Conservation (phyloP, 1,140 invertebrate genomes). For the Scaptomyza graminum region DNA sequence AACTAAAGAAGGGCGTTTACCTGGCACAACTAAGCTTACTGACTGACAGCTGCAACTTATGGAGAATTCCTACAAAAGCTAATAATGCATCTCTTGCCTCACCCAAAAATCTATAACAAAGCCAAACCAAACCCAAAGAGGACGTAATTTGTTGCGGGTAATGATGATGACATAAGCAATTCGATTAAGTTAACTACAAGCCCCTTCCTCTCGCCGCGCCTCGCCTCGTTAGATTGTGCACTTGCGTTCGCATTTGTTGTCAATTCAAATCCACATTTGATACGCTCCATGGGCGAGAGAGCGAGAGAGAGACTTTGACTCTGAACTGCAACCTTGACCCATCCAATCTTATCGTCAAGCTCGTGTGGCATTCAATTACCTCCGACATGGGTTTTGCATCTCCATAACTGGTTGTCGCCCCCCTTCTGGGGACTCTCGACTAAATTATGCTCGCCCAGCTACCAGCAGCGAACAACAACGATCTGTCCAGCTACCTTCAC, state of each 20-base stretch:
- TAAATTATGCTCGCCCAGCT: constrained; percentile 46
- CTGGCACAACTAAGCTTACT: background rate
- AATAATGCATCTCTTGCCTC: constrained; percentile 24
- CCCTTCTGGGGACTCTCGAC: constrained; percentile 6
- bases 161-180: constrained; percentile 38
- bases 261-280: constrained; percentile 30
- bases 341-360: constrained; percentile 38
- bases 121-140: constrained; percentile 5
- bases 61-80: background rate
- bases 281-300: constrained; percentile 27
- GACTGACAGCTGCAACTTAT: background rate
- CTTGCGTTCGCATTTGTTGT: constrained; percentile 10
- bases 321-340: constrained; percentile 39
- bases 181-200: constrained; percentile 20
- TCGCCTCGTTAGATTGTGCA: constrained; percentile 4
- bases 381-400: constrained; percentile 18
- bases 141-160: constrained; percentile 27
- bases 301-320: background rate
- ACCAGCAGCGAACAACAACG: constrained; percentile 16
- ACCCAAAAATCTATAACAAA: constrained; percentile 39
- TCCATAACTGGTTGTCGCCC: constrained; percentile 16
- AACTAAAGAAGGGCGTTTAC: background rate
- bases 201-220: background rate
- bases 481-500: constrained; percentile 5
- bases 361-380: constrained; percentile 36